Evolutionary conservation across 1,140 invertebrate genomes (phyloP).

Genomic region (Drosophila burlai): DNA sequence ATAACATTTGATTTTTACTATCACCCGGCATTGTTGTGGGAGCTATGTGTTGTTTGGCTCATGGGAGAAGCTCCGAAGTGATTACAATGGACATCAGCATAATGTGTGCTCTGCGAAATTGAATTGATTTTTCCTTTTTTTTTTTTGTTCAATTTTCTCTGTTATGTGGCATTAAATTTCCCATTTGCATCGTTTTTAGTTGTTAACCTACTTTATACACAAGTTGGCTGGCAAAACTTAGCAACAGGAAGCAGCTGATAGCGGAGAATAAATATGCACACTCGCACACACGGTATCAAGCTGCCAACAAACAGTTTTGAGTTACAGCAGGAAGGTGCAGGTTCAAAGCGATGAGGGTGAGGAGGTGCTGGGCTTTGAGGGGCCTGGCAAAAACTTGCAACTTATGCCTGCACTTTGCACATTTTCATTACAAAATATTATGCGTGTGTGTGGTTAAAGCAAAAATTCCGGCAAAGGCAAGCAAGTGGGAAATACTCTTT

Average conservation of each 20-base stretch:
- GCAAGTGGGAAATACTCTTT: conserved; percentile 2
- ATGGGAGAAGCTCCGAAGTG: conserved; percentile 24
- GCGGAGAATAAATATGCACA: conserved; percentile 40
- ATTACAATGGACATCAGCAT: conserved; percentile 64
- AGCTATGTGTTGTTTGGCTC: conserved; percentile 15
- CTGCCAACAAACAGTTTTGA: conserved; percentile 72
- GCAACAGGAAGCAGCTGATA: conserved; percentile 80
- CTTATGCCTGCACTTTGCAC: conserved; percentile 70
- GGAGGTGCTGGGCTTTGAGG: not conserved
- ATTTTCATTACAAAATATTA: conserved; percentile 71
- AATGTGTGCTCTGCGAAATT: conserved; percentile 44
- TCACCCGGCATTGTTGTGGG: conserved; percentile 67
- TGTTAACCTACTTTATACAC: conserved; percentile 39
- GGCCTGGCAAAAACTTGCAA: conserved; percentile 62
- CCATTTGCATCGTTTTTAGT: conserved; percentile 41
- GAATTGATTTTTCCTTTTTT: conserved; percentile 67
- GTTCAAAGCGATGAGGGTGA: conserved; percentile 49
- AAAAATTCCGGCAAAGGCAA: not conserved
- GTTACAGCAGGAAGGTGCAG: conserved; percentile 74
- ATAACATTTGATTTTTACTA: conserved; percentile 78
- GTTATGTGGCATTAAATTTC: conserved; percentile 58
- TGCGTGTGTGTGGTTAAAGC: conserved; percentile 41
- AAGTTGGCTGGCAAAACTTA: conserved; percentile 63
- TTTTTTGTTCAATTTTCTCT: conserved; percentile 52
- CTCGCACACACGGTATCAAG: conserved; percentile 53